Evolutionary conservation across 2,888 invertebrate genomes (phyloP), one percentile per base, ranked within the genome.

Genomic region (Platerodrilus igneus): DNA sequence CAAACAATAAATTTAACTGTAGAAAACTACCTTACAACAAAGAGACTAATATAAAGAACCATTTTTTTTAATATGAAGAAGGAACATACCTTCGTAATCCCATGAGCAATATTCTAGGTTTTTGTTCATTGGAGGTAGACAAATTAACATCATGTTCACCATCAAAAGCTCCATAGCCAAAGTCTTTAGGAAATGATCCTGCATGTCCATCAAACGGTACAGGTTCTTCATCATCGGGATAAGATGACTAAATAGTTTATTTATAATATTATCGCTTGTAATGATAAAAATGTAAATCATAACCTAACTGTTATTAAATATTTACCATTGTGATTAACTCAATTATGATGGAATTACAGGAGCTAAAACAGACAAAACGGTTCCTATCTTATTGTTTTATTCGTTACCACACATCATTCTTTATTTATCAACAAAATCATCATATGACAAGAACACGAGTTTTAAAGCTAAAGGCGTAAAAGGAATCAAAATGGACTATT

Each of bases 51-150:
- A 3, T 21, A 10, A 21, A 21, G 10, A 21, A 6, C 7, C n/a
- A 3, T 21, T n/a, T n/a, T 7, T 9, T 9, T 9, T 4, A 3
- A 10, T 18, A n/a, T 38, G 19, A 13, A 18, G n/a, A n/a, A n/a
- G n/a, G n/a, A n/a, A n/a, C n/a, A n/a, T 66, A 88, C 89, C 90
- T 84, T 65, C 94, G 76, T 9, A 95, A 74, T 2, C 96, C 96
- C 95, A 96, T 95, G 14, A 96, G 71, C 19, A 96, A 73, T 60
- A 96, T 95, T 54, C 93, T 78, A 28, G 96, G 95, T 66, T 94
- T 95, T 54, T 86, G 84, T 60, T 90, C 88, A 33, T 81, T 80
- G 28, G 77, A 75, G 39, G 76, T 63, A 29, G 77, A 75, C 25
- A 75, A 68, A 51, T 65, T 74, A 9, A 78, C 78, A 55, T 85